Percentiles rank a stretch among this genome's conserved stretches.
These are phyloP conservation scores for Danio aesculapii DNA, from an alignment of 2,797 vertebrate genomes.

Conservation along the genomic window DNA sequence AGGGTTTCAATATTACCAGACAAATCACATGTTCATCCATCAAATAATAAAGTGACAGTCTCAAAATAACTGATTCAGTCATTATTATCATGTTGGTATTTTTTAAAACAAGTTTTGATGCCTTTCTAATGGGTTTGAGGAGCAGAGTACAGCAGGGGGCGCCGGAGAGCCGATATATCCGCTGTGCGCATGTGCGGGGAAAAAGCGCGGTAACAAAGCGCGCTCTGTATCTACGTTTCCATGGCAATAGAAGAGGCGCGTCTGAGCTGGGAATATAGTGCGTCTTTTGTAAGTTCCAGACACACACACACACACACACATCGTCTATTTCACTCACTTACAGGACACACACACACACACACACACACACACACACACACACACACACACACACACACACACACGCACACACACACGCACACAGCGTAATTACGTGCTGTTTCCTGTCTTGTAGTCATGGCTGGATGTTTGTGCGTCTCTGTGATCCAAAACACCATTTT, in stretches of 20 bases:
- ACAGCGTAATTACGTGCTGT: constrained; percentile 47
- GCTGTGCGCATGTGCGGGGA: neutral
- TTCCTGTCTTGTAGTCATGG: constrained; percentile 60
- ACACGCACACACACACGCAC: constrained; percentile 3
- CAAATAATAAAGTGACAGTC: too few species aligned
- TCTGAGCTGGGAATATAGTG: constrained; percentile 50
- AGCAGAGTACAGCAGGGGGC: constrained; percentile 53
- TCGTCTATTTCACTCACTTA: too few species aligned
- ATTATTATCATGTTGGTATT: neutral
- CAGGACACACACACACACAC: too few species aligned
- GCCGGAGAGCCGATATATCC: constrained; percentile 4
- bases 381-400: constrained; percentile 32
- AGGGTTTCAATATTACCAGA: too few species aligned
- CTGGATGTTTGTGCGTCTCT: constrained; percentile 49
- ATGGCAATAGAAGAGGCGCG: constrained; percentile 35
- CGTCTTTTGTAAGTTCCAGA: constrained; percentile 51
- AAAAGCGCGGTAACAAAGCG: constrained; percentile 54
- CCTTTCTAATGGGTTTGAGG: constrained; percentile 18
- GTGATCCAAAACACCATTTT: constrained; percentile 27
- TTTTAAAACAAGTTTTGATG: neutral
- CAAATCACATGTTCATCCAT: too few species aligned
- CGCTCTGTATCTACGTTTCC: constrained; percentile 49
- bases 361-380: constrained; percentile 39
- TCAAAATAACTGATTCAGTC: neutral
- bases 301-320: too few species aligned